Evolutionary conservation across 2,113 vertebrate species (phyloP).

Genomic region (Elephas maximus): DNA sequence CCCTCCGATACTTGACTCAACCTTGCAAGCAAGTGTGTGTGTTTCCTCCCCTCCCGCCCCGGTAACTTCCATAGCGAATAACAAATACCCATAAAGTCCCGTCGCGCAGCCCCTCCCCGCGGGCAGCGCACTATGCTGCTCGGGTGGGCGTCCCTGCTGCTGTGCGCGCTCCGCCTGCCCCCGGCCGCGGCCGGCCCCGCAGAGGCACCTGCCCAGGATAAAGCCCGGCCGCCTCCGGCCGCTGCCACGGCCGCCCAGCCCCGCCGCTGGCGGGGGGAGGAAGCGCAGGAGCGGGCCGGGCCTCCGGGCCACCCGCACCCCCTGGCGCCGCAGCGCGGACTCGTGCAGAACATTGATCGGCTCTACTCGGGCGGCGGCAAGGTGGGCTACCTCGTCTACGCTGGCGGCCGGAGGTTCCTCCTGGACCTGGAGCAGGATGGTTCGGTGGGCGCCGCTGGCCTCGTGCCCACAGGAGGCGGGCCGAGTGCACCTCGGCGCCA

Average conservation of each 20-base stretch:
- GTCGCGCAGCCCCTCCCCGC: conserved; percentile 70
- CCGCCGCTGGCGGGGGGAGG: conserved; percentile 56
- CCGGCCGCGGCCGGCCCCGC: conserved; percentile 55
- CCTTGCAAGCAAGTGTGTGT: conserved; percentile 67
- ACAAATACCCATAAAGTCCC: conserved; percentile 56
- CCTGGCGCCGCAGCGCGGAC: conserved; percentile 84
- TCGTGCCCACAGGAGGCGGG: conserved; percentile 82
- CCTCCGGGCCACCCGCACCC: conserved; percentile 40
- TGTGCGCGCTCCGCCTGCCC: conserved; percentile 81
- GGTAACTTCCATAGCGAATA: conserved; percentile 70
- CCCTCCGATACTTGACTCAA: conserved; percentile 81
- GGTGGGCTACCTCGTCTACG: conserved; percentile 95
- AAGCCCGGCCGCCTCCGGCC: conserved; percentile 71
- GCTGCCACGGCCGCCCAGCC: conserved; percentile 82
- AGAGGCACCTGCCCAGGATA: conserved; percentile 86
- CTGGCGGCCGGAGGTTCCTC: conserved; percentile 93
- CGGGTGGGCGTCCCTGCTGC: conserved; percentile 83
- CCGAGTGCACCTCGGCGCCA: conserved; percentile 77
- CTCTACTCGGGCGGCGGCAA: conserved; percentile 95
- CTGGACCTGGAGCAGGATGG: conserved; percentile 95
- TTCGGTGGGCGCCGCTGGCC: conserved; percentile 85
- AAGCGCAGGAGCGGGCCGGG: conserved; percentile 53
- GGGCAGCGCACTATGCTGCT: conserved; percentile 85
- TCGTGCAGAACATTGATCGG: conserved; percentile 93
- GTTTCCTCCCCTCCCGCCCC: conserved; percentile 55